Evolutionary conservation across 2,797 vertebrate genomes (phyloP).

Genomic region (Synanceia verrucosa): DNA sequence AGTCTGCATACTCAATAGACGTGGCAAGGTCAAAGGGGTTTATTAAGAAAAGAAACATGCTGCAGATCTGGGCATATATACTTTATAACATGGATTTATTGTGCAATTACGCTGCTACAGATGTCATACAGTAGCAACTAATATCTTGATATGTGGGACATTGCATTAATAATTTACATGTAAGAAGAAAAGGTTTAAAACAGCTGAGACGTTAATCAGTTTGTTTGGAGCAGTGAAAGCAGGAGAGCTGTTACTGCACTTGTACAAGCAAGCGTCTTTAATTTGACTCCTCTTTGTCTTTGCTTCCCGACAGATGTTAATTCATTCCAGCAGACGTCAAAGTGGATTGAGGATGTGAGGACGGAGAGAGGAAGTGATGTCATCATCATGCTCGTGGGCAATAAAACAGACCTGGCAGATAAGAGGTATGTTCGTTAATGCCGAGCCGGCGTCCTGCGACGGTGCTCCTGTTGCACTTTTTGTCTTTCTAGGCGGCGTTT

Average conservation of each 20-base stretch:
- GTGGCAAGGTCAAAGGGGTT: constrained; percentile 40
- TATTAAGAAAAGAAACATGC: constrained; percentile 12
- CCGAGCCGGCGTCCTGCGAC: not conserved
- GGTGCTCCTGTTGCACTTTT: not conserved
- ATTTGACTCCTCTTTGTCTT: constrained; percentile 1
- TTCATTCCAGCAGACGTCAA: constrained; percentile 93
- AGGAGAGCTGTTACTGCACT: not conserved
- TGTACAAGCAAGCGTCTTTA: not conserved
- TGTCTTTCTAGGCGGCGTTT: constrained; percentile 4
- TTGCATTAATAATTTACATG: not conserved
- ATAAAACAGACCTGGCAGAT: constrained; percentile 92
- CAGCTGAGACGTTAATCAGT: not conserved
- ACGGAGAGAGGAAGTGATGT: constrained; percentile 94
- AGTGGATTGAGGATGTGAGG: constrained; percentile 94
- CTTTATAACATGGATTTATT: constrained; percentile 5
- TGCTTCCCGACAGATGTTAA: constrained; percentile 84
- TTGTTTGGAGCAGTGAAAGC: not conserved
- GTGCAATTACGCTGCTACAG: not conserved
- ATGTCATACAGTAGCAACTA: not conserved
- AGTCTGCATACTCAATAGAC: constrained; percentile 20
- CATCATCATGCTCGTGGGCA: constrained; percentile 94
- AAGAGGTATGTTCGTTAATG: constrained; percentile 82
- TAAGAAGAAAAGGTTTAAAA: too few species aligned
- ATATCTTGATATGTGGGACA: not conserved
- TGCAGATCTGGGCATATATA: constrained; percentile 1